A percentile compares a stretch with the other conserved stretches of the same genome.
Conservation (phyloP, 2,888 invertebrate species). For the Rotaria socialis region DNA sequence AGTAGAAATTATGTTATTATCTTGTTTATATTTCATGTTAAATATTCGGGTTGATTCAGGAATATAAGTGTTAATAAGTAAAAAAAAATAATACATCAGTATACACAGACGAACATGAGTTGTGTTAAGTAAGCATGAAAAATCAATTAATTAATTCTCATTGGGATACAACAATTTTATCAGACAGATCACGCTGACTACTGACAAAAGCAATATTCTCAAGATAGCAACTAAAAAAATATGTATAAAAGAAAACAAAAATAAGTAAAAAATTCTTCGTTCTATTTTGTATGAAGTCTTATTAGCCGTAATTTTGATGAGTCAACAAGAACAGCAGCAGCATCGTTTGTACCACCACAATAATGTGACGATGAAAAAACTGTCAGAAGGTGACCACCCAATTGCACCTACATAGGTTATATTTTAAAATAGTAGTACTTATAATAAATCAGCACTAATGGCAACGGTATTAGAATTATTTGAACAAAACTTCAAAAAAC, state of each 20-base stretch:
- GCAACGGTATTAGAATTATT: too few relatives aligned
- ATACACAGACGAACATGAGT: not conserved
- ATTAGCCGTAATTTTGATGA: slow-evolving; percentile 67
- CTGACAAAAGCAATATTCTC: not conserved
- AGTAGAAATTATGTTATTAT: not conserved
- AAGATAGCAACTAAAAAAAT: too few relatives aligned
- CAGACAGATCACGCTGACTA: not conserved
- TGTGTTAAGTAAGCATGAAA: not conserved
- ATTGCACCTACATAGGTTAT: slow-evolving; percentile 61
- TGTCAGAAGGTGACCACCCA: slow-evolving; percentile 69
- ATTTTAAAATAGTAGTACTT: too few relatives aligned
- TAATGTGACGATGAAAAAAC: slow-evolving; percentile 74
- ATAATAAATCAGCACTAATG: too few relatives aligned
- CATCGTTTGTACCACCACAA: slow-evolving; percentile 71
- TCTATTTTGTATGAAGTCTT: slow-evolving; percentile 66
- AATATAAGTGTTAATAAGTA: not conserved
- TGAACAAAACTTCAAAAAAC: too few relatives aligned
- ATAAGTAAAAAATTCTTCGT: slow-evolving; percentile 54
- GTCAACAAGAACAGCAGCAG: slow-evolving; percentile 69
- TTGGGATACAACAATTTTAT: not conserved
- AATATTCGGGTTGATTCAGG: not conserved
- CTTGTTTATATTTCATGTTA: not conserved
- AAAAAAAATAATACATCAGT: not conserved
- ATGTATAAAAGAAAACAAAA: not conserved
- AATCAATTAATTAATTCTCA: not conserved